phyloP scores from a whole-genome alignment of 2,113 vertebrate species.

The Apeltes quadracus region DNA sequence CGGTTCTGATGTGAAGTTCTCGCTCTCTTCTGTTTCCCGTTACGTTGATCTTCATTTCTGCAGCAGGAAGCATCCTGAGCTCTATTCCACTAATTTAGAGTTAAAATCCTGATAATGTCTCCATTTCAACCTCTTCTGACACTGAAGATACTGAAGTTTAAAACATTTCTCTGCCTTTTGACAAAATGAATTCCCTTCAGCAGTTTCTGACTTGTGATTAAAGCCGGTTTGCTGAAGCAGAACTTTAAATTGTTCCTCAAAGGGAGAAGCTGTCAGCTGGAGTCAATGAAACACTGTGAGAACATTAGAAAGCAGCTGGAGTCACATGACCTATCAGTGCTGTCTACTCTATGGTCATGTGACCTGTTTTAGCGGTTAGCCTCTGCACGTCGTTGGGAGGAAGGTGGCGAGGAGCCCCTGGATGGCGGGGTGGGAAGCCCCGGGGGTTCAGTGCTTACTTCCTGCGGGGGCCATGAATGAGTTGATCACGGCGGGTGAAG shows the following conservation, averaged over 20 bases:
- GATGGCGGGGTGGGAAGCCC: not conserved
- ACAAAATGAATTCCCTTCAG: not conserved
- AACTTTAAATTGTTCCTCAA: not conserved
- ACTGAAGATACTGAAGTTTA: not conserved
- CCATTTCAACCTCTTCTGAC: not conserved
- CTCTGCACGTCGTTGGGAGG: no score
- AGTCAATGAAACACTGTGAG: no score
- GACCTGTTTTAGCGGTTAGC: slow-evolving; percentile 69
- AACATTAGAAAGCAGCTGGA: no score
- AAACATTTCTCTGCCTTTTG: not conserved
- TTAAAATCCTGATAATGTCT: no score
- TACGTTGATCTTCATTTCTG: no score
- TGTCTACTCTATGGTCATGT: slow-evolving; percentile 70
- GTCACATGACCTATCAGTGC: slow-evolving; percentile 17
- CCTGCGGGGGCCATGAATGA: slow-evolving; percentile 23
- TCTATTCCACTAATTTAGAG: no score
- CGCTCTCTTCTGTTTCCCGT: no score
- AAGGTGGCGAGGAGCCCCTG: not conserved
- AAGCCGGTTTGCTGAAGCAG: not conserved
- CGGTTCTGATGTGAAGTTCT: no score
- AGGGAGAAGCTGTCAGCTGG: slow-evolving; percentile 21
- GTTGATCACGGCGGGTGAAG: slow-evolving; percentile 48
- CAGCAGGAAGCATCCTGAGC: no score
- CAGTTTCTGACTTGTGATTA: not conserved
- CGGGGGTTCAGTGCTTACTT: not conserved